These are phyloP conservation scores for Pristionchus mayeri DNA, from an alignment of 2,888 invertebrate species.

Conservation along the genomic window DNA sequence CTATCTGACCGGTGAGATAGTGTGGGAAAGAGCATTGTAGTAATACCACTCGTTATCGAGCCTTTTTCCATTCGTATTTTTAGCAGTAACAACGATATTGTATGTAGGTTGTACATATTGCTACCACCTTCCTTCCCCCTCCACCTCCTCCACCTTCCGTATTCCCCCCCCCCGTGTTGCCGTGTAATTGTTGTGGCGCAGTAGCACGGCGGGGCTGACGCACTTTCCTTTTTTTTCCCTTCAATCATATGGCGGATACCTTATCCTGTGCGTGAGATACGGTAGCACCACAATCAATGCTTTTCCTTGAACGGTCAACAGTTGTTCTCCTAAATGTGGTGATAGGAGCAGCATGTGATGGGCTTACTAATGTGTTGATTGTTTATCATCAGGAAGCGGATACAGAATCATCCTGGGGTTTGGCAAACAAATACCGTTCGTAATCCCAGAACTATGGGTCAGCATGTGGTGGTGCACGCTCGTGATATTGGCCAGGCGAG, in stretches of 20 bases:
- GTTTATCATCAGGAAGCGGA: too few relatives aligned
- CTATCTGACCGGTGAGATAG: not conserved
- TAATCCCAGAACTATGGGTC: too few relatives aligned
- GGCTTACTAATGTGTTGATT: too few relatives aligned
- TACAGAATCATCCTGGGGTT: too few relatives aligned
- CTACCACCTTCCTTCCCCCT: not conserved
- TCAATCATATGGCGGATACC: not conserved
- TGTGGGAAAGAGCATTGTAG: not conserved
- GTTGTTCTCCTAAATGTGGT: too few relatives aligned
- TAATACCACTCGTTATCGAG: not conserved
- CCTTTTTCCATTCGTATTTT: too few relatives aligned
- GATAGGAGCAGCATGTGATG: too few relatives aligned
- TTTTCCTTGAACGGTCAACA: too few relatives aligned
- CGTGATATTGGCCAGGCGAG: not conserved
- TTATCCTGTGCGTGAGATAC: not conserved
- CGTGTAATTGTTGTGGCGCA: constrained; percentile 28
- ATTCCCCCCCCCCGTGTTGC: not conserved
- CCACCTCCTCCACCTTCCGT: not conserved
- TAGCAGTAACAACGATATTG: constrained; percentile 2
- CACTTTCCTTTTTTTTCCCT: too few relatives aligned
- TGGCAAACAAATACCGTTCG: too few relatives aligned
- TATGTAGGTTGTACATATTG: not conserved
- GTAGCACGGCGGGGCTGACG: not conserved
- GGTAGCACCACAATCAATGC: too few relatives aligned
- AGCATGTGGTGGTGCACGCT: not conserved